Conservation (phyloP, 2,113 vertebrate species). For the Psophia crepitans region DNA sequence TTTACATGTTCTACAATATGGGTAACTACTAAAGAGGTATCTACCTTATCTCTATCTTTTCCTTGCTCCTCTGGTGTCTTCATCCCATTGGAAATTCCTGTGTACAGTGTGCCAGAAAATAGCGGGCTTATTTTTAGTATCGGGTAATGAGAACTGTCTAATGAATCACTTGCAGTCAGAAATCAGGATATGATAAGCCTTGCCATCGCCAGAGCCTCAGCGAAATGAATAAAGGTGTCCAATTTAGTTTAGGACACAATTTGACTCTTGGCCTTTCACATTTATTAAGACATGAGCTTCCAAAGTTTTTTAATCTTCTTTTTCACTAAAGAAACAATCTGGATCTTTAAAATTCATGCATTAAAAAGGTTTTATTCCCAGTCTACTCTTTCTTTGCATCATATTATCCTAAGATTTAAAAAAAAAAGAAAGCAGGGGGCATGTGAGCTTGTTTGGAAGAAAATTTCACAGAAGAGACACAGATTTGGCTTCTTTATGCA, state of each 20-base stretch:
- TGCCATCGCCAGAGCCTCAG: neutral
- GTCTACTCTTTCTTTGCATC: neutral
- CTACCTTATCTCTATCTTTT: neutral
- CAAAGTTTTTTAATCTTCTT: neutral
- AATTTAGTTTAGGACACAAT: neutral
- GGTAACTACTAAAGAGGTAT: neutral
- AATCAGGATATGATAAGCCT: neutral
- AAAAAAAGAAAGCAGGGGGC: accelerated
- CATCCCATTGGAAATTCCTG: neutral
- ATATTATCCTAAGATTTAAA: neutral
- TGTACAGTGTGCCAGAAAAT: neutral
- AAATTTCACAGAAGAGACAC: neutral
- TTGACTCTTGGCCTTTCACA: neutral
- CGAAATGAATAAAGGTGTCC: neutral
- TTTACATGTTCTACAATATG: neutral
- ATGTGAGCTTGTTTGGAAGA: neutral
- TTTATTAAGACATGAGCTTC: neutral
- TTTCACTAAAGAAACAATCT: neutral
- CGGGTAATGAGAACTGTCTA: neutral
- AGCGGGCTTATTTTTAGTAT: neutral
- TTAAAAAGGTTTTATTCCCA: neutral
- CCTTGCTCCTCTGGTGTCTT: neutral
- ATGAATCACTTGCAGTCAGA: neutral
- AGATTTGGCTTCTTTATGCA: neutral
- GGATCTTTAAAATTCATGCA: neutral